Conservation (phyloP, 1,140 invertebrate genomes). For the Bombus haemorrhoidalis region DNA sequence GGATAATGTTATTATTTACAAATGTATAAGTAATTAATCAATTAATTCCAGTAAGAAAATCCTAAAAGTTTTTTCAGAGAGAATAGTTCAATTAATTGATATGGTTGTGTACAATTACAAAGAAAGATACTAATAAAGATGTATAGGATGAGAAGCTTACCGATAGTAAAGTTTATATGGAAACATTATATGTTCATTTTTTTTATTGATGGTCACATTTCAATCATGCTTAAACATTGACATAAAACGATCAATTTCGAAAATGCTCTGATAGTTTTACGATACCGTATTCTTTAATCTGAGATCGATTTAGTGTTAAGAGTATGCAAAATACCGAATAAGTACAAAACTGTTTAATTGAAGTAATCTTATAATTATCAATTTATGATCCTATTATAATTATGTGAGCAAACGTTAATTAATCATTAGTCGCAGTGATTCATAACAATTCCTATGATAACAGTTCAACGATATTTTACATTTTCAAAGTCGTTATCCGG, state of each 20-base stretch:
- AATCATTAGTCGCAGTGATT: neutral
- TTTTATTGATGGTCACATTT: neutral
- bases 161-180: too few relatives aligned
- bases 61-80: neutral
- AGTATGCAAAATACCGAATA: neutral
- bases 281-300: neutral
- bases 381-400: neutral
- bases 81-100: neutral
- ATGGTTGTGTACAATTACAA: neutral
- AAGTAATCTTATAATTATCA: neutral
- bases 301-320: neutral
- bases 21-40: neutral
- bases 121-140: too few relatives aligned
- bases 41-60: neutral
- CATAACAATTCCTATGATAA: neutral
- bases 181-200: neutral
- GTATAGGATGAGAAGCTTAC: too few relatives aligned
- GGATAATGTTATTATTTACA: neutral
- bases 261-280: neutral
- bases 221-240: neutral
- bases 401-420: neutral
- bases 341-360: neutral
- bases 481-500: neutral
- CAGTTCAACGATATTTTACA: neutral
- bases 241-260: neutral